These are phyloP conservation scores for Nannoperca australis DNA, from an alignment of 2,797 vertebrate genomes.

Conservation along the genomic window DNA sequence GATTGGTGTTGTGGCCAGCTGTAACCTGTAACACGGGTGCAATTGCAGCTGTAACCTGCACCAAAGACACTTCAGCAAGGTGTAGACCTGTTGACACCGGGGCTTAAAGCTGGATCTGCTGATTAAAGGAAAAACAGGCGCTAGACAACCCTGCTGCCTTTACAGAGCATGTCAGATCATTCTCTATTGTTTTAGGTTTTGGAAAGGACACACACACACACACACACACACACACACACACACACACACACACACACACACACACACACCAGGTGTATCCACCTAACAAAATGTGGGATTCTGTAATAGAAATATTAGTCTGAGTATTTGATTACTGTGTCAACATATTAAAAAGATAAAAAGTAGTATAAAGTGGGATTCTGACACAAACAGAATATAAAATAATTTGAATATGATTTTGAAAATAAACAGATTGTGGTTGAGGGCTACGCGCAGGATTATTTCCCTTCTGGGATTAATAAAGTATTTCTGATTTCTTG, in stretches of 20 bases:
- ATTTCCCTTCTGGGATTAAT: no score
- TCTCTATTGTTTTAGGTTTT: conserved; percentile 27
- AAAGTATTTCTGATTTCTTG: no score
- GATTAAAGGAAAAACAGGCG: conserved; percentile 36
- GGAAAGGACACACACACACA: neutral
- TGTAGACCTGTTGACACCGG: conserved; percentile 34
- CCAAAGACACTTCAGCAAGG: conserved; percentile 14
- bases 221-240: neutral
- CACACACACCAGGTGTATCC: neutral
- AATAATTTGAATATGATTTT: conserved; percentile 1
- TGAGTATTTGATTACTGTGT: no score
- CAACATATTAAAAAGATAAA: no score
- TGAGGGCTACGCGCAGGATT: neutral
- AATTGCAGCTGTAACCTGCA: conserved; percentile 7
- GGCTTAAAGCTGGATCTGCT: conserved; percentile 22
- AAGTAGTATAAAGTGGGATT: neutral
- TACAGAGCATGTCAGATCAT: conserved; percentile 28
- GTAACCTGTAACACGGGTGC: neutral
- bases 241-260: neutral
- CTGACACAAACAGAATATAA: neutral
- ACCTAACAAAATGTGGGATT: neutral
- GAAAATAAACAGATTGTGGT: neutral
- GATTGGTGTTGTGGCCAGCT: conserved; percentile 5
- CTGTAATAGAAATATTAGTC: neutral
- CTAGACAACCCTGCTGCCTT: conserved; percentile 25